A percentile compares a stretch with the other conserved stretches of the same genome.
These are phyloP conservation scores for Stichodactyla helianthus DNA, from an alignment of 64 coral and sea anemone genomes.

Conservation along the genomic window DNA sequence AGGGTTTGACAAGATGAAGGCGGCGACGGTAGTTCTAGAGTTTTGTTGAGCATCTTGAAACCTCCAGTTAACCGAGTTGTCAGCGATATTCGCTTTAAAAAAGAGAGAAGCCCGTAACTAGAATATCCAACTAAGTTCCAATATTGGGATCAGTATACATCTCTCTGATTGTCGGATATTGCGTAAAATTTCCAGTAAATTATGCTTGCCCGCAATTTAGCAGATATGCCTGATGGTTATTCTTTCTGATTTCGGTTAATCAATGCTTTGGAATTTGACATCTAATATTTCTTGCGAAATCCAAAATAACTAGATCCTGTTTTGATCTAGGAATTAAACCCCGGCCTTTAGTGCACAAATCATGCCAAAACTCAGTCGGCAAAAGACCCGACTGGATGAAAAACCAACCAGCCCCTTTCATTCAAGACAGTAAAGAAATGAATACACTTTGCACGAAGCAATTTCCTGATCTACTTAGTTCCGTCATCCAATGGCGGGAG, in stretches of 20 bases:
- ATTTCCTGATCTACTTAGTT: constrained; percentile 1
- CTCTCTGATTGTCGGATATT: background rate
- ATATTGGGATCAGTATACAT: background rate
- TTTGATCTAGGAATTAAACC: background rate
- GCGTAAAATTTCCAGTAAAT: no score
- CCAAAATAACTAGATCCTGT: background rate
- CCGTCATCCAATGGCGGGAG: background rate
- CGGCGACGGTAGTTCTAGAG: background rate
- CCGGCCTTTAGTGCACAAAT: no score
- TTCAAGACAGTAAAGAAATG: background rate
- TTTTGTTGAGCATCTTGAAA: background rate
- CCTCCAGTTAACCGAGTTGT: background rate
- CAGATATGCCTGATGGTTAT: background rate
- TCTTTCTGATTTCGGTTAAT: background rate
- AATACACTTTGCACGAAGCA: background rate
- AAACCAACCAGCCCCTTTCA: background rate
- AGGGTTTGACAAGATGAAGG: background rate
- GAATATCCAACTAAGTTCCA: background rate
- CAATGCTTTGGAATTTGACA: background rate
- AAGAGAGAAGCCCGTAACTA: background rate
- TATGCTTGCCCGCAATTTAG: no score
- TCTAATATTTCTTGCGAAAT: background rate
- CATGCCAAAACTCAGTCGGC: no score
- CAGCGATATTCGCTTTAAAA: background rate
- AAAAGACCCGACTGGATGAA: background rate